Base-by-base conservation (phyloP, 2,797 vertebrate genomes). In the Pipistrellus pipistrellus region DNA sequence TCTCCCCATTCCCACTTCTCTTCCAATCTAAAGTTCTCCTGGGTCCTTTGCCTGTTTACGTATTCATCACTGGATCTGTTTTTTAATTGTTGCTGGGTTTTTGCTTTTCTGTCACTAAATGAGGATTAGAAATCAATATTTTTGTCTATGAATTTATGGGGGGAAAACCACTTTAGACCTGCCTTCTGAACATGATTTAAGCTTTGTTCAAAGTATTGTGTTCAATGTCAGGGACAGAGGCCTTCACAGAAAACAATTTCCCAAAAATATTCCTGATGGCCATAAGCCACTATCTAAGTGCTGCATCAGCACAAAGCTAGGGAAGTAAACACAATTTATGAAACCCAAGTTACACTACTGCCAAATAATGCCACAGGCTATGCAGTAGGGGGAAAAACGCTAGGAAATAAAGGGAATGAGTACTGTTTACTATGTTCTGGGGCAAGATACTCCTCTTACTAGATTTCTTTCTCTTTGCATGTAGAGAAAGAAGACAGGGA, bases 121-220 rank as follows among this genome's bases (percentile, higher is more conserved):
- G 35, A 38, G 41, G 30, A 64, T 13, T 21, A 83, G 80, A 90
- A 91, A 69, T 69, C 3, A 48, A 14, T 51, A 57, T 62, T 81
- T 81, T 55, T 55, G 83, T 68, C 27, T 92, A 53, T 77, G 48
- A 88, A 64, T 46, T 59, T 85, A 85, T 17, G 13, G 77, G 64
- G 46, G 5, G 87, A 71, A 78, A 55, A 35, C 0, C 32, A 51
- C 55, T 41, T 14, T 72, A 71, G 46, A 30, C 9, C 18, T 62
- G 48, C 88, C 66, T 90, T 84, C 55, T 73, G 35, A 90, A 93
- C 41, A 76, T 4, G 20, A 84, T 30, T 71, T 55, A 81, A 89
- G 77, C 13, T 66, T 64, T 35, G 51, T 75, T 81, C 55, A 44
- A 41, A 81, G 20, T 48, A 25, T 21, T 88, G 17, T 64, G 69